Conservation (phyloP, 2,797 vertebrate species). For the Phataginus tricuspis region DNA sequence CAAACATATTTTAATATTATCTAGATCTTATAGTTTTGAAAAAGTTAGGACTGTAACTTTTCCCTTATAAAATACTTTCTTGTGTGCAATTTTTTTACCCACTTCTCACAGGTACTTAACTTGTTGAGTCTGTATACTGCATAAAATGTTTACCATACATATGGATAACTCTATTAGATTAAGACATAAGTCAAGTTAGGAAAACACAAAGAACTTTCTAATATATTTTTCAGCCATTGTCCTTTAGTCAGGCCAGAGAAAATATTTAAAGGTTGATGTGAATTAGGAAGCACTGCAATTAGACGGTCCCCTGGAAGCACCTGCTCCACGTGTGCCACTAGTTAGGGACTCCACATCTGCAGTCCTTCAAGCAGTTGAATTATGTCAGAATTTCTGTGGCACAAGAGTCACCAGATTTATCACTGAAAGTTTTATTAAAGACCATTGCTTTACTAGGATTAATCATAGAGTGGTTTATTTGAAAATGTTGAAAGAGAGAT, state of each 20-base stretch:
- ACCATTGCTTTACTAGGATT: constrained; percentile 5
- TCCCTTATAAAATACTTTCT: neutral
- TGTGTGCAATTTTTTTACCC: neutral
- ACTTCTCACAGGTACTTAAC: neutral
- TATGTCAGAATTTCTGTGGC: neutral
- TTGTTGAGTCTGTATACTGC: neutral
- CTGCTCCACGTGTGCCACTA: neutral
- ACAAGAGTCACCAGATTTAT: constrained; percentile 3
- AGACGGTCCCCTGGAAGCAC: constrained; percentile 32
- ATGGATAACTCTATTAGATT: constrained; percentile 37
- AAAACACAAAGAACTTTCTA: constrained; percentile 30
- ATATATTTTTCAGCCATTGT: constrained; percentile 22
- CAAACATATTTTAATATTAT: neutral
- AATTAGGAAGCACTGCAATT: constrained; percentile 23
- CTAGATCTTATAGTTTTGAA: neutral
- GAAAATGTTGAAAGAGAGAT: neutral
- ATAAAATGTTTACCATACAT: constrained; percentile 1
- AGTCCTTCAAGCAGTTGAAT: neutral
- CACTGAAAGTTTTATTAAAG: constrained; percentile 42
- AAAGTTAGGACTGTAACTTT: neutral
- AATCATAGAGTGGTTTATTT: neutral
- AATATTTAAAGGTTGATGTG: constrained; percentile 42
- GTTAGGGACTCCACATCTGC: neutral
- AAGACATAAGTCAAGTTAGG: constrained; percentile 39
- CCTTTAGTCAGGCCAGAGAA: constrained; percentile 6